Evolutionary conservation across 2,888 invertebrate genomes (phyloP).

Genomic region (Coelinius sp.): DNA sequence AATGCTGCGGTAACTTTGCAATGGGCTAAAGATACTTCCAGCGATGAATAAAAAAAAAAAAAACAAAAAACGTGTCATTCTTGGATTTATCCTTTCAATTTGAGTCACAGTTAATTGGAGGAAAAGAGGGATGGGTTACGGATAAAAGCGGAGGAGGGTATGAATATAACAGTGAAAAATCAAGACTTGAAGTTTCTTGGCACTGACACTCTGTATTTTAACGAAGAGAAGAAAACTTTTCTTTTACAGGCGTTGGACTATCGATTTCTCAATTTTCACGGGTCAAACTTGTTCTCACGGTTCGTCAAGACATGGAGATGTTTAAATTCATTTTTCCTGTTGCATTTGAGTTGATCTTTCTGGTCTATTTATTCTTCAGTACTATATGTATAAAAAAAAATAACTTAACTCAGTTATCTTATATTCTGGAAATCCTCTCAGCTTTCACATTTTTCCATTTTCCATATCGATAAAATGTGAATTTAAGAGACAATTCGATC

Average conservation of each 20-base stretch:
- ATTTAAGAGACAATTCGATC: neutral
- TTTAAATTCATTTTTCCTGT: neutral
- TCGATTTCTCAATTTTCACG: constrained; percentile 30
- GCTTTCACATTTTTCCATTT: neutral
- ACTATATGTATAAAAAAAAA: too few relatives aligned
- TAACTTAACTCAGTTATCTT: too few relatives aligned
- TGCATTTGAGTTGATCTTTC: neutral
- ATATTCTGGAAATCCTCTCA: neutral
- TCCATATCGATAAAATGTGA: neutral
- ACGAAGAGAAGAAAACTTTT: constrained; percentile 21
- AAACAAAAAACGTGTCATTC: neutral
- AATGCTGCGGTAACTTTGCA: constrained; percentile 49
- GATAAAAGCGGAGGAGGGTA: neutral
- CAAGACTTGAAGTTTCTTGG: neutral
- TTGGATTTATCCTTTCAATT: constrained; percentile 22
- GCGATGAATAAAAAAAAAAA: constrained; percentile 41
- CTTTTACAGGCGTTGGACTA: neutral
- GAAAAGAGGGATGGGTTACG: neutral
- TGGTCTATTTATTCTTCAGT: neutral
- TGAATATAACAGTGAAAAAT: neutral
- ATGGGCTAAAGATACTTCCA: constrained; percentile 48
- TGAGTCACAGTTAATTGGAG: constrained; percentile 1
- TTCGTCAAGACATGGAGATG: constrained; percentile 24
- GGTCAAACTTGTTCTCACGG: constrained; percentile 3
- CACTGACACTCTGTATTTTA: neutral